These are phyloP conservation scores for Porites rus DNA, from an alignment of 92 coral and sea anemone genomes.

Conservation along the genomic window DNA sequence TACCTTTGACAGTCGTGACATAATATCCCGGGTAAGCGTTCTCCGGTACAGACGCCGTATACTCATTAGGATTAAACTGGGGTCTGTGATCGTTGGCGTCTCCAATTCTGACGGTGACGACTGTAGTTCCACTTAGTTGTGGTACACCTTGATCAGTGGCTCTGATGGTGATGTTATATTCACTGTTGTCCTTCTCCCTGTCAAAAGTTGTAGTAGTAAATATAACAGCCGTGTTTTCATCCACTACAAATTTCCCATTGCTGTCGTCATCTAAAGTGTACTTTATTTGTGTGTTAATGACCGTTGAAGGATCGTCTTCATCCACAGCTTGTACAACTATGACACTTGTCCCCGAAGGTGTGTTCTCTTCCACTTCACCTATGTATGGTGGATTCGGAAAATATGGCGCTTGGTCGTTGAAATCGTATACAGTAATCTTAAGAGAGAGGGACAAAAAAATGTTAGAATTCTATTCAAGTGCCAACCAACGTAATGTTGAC, in stretches of 20 bases:
- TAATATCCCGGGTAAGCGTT: constrained; percentile 70
- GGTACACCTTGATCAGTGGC: constrained; percentile 88
- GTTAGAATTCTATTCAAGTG: too few relatives aligned
- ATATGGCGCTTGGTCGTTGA: constrained; percentile 83
- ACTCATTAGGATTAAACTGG: constrained; percentile 53
- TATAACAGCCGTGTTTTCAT: constrained; percentile 69
- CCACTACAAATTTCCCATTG: constrained; percentile 71
- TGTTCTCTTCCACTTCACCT: constrained; percentile 72
- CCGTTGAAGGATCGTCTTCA: constrained; percentile 74
- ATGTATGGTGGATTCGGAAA: constrained; percentile 90
- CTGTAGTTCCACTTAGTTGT: constrained; percentile 64
- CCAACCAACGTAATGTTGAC: too few relatives aligned
- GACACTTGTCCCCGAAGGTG: constrained; percentile 80
- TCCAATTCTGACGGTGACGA: constrained; percentile 60
- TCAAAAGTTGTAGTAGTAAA: constrained; percentile 64
- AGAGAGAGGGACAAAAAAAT: not conserved
- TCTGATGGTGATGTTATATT: constrained; percentile 70
- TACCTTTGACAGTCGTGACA: constrained; percentile 72
- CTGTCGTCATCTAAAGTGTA: constrained; percentile 81
- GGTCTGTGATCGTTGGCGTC: constrained; percentile 91
- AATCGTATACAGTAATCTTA: constrained; percentile 62
- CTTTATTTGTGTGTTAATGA: constrained; percentile 70
- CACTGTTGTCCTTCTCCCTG: constrained; percentile 61
- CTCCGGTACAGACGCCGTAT: constrained; percentile 77
- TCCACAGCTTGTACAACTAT: constrained; percentile 87